Evolutionary conservation across 1,140 invertebrate genomes (phyloP).

Genomic region (Pseudachorutes palmiensis): DNA sequence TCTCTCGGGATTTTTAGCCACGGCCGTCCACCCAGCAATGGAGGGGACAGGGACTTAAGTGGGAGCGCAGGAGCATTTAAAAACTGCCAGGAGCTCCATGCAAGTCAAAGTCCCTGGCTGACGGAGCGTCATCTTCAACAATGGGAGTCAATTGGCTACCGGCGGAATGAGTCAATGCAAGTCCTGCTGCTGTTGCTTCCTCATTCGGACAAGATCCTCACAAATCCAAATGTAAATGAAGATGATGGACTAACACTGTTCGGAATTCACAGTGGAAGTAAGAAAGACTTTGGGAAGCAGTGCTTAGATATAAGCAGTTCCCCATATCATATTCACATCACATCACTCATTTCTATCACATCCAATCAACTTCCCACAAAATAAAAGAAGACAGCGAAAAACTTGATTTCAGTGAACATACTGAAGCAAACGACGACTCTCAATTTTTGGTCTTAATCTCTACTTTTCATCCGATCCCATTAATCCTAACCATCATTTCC

Average conservation of each 20-base stretch:
- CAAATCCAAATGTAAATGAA: not conserved
- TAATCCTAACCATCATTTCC: conserved; percentile 15
- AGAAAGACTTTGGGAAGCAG: not conserved
- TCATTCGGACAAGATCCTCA: not conserved
- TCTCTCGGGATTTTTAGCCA: no score
- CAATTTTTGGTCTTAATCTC: not conserved
- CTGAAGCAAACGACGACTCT: not conserved
- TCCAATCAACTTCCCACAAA: conserved; percentile 17
- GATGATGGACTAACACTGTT: not conserved
- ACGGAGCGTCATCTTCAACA: no score
- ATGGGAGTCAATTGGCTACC: not conserved
- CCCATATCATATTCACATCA: not conserved
- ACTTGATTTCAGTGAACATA: not conserved
- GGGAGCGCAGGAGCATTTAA: no score
- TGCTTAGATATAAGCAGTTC: not conserved
- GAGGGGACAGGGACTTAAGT: no score
- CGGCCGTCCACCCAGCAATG: no score
- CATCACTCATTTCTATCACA: conserved; percentile 14
- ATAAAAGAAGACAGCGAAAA: not conserved
- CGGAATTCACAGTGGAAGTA: not conserved
- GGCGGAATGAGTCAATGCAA: not conserved
- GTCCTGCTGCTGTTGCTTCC: not conserved
- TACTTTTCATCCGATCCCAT: conserved; percentile 12
- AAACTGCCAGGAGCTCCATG: no score
- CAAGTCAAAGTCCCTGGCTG: no score